A percentile compares a stretch with the other conserved stretches of the same genome.
Evolutionary conservation across 2,113 vertebrate genomes (phyloP).

Genomic region (Eubucco bourcierii): DNA sequence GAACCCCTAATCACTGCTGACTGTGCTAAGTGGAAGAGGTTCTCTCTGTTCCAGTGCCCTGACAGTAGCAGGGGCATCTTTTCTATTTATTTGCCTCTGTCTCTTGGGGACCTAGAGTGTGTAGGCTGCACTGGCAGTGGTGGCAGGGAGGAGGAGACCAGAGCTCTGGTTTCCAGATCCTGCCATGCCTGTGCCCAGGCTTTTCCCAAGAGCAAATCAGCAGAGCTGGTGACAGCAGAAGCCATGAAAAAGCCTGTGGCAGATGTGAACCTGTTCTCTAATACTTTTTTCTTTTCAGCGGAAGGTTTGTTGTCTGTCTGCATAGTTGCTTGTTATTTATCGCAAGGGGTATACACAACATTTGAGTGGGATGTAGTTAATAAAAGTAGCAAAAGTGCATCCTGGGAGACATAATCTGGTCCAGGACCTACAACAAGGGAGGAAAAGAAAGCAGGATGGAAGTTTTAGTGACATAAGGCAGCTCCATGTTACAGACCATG

Average conservation of each 20-base stretch:
- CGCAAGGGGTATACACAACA: not conserved
- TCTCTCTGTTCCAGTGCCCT: not conserved
- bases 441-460: not conserved
- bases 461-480: not conserved
- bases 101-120: not conserved
- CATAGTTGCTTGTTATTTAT: not conserved
- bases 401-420: not conserved
- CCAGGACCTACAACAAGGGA: not conserved
- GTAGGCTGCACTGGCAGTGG: not conserved
- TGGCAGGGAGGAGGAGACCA: not conserved
- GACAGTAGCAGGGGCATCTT: not conserved
- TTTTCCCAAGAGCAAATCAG: slow-evolving; percentile 19
- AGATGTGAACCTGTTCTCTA: slow-evolving; percentile 29
- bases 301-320: not conserved
- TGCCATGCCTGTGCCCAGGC: not conserved
- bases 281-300: not conserved
- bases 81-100: not conserved
- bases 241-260: slow-evolving; percentile 11
- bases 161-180: not conserved
- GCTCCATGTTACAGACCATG: not conserved
- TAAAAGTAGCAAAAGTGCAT: not conserved
- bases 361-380: not conserved
- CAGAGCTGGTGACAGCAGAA: slow-evolving; percentile 38
- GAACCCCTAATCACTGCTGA: not conserved
- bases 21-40: not conserved